phyloP scores from a whole-genome alignment of 2,113 vertebrate genomes.

The Siphamia tubifer region DNA sequence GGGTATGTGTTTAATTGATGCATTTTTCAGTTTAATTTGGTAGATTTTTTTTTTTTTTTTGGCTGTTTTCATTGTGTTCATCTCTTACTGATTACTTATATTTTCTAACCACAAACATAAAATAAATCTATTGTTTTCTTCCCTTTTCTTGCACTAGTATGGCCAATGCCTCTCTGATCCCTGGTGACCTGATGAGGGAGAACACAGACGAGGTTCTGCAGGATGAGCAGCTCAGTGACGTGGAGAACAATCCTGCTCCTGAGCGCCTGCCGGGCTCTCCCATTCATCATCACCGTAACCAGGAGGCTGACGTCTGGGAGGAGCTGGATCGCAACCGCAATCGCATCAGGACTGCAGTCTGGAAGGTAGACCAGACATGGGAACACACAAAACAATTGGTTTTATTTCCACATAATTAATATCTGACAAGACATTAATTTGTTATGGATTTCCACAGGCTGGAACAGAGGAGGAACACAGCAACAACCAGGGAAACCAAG shows the following conservation, averaged over 20 bases:
- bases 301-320: constrained; percentile 96
- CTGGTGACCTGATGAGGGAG: constrained; percentile 93
- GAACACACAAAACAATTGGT: not conserved
- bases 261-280: constrained; percentile 84
- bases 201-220: constrained; percentile 98
- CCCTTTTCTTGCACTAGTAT: constrained; percentile 80
- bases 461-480: constrained; percentile 91
- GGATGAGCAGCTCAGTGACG: constrained; percentile 97
- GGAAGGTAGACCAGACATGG: constrained; percentile 81
- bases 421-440: not conserved
- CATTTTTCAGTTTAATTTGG: too few species aligned
- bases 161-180: constrained; percentile 96
- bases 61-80: not conserved
- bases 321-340: constrained; percentile 96
- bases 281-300: constrained; percentile 82
- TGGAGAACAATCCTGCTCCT: constrained; percentile 89
- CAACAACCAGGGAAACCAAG: constrained; percentile 86
- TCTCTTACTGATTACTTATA: not conserved
- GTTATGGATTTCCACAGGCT: constrained; percentile 69
- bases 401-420: not conserved
- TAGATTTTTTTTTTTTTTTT: not conserved
- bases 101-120: not conserved
- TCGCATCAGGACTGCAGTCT: constrained; percentile 83
- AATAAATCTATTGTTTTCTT: not conserved
- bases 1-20: constrained; percentile 85